Evolutionary conservation across 92 coral and sea anemone genomes (phyloP).

Genomic region (Zoanthus sansibaricus): DNA sequence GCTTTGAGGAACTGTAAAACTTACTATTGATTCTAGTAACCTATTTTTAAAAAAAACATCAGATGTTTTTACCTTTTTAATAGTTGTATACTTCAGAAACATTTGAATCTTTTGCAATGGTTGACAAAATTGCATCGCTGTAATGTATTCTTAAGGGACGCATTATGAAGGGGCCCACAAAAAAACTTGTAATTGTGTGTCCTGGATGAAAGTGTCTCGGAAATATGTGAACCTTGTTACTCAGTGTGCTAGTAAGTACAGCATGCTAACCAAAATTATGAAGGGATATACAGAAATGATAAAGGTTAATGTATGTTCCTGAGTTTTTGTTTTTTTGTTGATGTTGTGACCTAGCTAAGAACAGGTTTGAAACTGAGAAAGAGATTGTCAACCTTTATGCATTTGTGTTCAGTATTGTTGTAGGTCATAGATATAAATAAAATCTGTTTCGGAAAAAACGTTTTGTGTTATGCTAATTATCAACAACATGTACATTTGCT

Average conservation of each 20-base stretch:
- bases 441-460: too few relatives aligned
- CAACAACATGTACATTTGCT: too few relatives aligned
- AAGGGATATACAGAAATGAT: slow-evolving; percentile 11
- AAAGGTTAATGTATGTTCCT: neutral
- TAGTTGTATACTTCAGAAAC: neutral
- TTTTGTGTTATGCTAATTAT: too few relatives aligned
- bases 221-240: neutral
- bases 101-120: neutral
- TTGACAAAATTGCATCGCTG: neutral
- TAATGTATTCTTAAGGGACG: neutral
- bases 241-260: neutral
- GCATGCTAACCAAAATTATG: neutral
- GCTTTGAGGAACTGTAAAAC: neutral
- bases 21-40: neutral
- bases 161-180: slow-evolving; percentile 17
- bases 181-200: neutral
- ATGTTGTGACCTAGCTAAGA: neutral
- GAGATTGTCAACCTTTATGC: neutral
- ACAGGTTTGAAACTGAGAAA: neutral
- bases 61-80: neutral
- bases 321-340: neutral
- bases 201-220: neutral
- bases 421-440: too few relatives aligned
- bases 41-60: neutral
- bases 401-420: too few relatives aligned